A percentile compares a stretch with the other conserved stretches of the same genome.
Conservation (phyloP, 2,888 invertebrate species). For the Colostygia pectinataria region DNA sequence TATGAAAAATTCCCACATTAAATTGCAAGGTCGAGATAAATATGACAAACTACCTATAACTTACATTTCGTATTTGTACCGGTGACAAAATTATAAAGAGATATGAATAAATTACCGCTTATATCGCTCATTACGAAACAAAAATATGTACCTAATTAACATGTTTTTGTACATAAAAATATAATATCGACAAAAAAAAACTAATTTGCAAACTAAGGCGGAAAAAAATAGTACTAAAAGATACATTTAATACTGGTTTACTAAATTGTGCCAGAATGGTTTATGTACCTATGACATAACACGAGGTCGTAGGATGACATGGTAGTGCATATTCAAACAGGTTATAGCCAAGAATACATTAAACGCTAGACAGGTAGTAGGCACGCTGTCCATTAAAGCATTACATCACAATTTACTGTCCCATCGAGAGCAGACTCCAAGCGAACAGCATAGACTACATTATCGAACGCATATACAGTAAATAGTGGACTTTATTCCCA, state of each 20-base stretch:
- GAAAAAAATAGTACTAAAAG: not conserved
- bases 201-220: not conserved
- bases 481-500: conserved; percentile 3
- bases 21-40: conserved; percentile 56
- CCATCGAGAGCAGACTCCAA: not conserved
- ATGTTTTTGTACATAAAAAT: no score
- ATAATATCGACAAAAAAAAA: not conserved
- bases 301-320: conserved; percentile 39
- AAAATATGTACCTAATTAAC: not conserved
- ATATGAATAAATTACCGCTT: not conserved
- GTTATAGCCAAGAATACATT: conserved; percentile 32
- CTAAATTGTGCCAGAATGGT: conserved; percentile 30
- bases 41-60: conserved; percentile 25
- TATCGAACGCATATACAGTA: not conserved
- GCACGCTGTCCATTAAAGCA: conserved; percentile 3
- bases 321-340: conserved; percentile 47
- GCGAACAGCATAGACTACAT: not conserved
- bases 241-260: conserved; percentile 12
- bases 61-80: conserved; percentile 26
- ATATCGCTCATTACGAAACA: not conserved
- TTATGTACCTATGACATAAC: conserved; percentile 56
- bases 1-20: conserved; percentile 69
- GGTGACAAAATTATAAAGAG: conserved; percentile 19
- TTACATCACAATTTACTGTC: not conserved
- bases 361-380: not conserved